A percentile compares a stretch with the other conserved stretches of the same genome.
Evolutionary conservation across 2,113 vertebrate species (phyloP).

Genomic region (Psephotus haematonotus): DNA sequence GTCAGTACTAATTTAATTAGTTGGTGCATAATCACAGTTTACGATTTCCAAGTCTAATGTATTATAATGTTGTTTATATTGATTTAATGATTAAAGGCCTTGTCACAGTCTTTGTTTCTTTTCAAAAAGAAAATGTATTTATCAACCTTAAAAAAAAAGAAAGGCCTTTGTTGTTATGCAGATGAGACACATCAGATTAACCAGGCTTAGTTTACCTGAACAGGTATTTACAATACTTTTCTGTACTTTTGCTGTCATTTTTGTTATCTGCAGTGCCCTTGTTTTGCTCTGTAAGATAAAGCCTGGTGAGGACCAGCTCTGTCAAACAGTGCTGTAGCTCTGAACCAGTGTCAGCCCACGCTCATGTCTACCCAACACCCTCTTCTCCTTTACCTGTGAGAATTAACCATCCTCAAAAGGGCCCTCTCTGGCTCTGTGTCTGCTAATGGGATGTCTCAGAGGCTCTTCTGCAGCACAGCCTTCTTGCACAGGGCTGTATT

Average conservation of each 20-base stretch:
- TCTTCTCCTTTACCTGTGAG: background rate
- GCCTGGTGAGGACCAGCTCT: background rate
- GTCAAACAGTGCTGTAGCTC: background rate
- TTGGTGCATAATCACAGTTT: conserved; percentile 57
- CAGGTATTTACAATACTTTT: background rate
- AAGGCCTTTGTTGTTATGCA: background rate
- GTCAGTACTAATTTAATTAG: conserved; percentile 74
- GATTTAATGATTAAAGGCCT: conserved; percentile 70
- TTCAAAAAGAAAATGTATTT: conserved; percentile 50
- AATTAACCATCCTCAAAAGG: background rate
- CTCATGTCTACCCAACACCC: background rate
- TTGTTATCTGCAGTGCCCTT: background rate
- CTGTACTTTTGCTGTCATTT: background rate
- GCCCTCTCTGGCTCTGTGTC: background rate
- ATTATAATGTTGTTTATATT: conserved; percentile 69
- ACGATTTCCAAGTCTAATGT: conserved; percentile 75
- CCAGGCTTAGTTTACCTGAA: conserved; percentile 26
- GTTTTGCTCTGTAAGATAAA: background rate
- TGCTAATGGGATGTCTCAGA: background rate
- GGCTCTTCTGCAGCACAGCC: background rate
- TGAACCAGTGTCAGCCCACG: background rate
- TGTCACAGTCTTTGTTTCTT: conserved; percentile 63
- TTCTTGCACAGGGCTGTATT: background rate
- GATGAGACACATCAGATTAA: background rate
- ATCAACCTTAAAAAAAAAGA: background rate